Evolutionary conservation across 35 echinoderm and acorn worm genomes (phyloP), one percentile per base, ranked within the genome.

Genomic region (Heliocidaris erythrogramma): DNA sequence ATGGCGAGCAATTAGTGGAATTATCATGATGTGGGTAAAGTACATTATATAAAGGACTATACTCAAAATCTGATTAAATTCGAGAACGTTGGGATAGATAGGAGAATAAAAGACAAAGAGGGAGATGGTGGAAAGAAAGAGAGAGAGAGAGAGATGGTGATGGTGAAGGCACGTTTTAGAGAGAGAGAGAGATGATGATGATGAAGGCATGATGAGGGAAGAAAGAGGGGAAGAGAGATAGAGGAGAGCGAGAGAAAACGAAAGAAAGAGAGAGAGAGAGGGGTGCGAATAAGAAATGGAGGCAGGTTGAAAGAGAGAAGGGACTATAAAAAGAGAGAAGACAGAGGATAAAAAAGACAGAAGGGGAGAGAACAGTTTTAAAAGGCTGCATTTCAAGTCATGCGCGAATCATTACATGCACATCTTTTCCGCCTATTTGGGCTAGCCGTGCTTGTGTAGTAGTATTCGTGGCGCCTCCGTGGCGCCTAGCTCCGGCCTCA

Each of bases 301-400:
- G 60, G 6, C 6, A 69, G 60, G 17, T 17, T 24, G 24, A 78
- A 21, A 78, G 27, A 78, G 65, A 78, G 65, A 78, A 42, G 35
- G 35, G 35, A 42, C 35, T 42, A 42, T 42, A 42, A 42, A 42
- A 42, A 3, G 35, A 42, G 35, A 42, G 35, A 42, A 42, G n/a
- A n/a, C n/a, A n/a, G 35, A 42, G 35, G 35, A n/a, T n/a, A 78
- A 78, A 78, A 78, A 78, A 78, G 65, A n/a, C 21, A 78, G 65
- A 14, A 56, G 9, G 52, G 65, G 65, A 78, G 65, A 78, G 65
- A 78, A 78, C 27, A 78, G 65, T 78, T 78, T 78, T 78, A 78
- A 78, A 78, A 78, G 65, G 65, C 65, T 78, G 65, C 65, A 78
- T 78, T 78, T 78, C 65, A 78, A 78, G 65, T 78, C 65, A 78